Base-by-base conservation (phyloP, 2,888 invertebrate species). In the Mallateleia sp. region DNA sequence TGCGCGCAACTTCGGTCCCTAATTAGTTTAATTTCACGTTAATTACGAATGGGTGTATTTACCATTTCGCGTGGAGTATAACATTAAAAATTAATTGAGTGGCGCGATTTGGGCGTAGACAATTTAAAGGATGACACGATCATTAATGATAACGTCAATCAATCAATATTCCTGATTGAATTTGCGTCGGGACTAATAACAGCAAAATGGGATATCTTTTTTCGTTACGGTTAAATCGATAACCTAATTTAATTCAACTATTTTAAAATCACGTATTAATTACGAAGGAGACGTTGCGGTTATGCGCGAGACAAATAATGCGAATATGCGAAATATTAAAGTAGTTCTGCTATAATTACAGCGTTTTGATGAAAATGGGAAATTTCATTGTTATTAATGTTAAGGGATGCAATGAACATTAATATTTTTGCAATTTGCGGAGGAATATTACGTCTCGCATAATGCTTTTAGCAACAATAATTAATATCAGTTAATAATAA, bases 111-210 rank as follows among this genome's bases (percentile, higher is more conserved):
- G 8, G 8, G 18, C 6, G 11, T 11, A 11, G 32, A 71, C 25
- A 28, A 52, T 79, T 62, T 67, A 71, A 60, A 60, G 20, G 38
- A 52, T 52, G 72, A 38, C 24, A 50, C 47, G 56, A 71, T 72
- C 66, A 25, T 81, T 74, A 66, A 74, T 58, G 66, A 66, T 66
- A 74, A 74, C 38, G 81, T 81, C 81, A 72, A 74, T 81, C 74
- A 74, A 66, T 64, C 71, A 54, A 62, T 64, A 81, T 56, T 32
- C 67, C 14, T 47, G 71, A 66, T 77, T 85, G 58, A 71, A 81
- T 85, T 85, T 77, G 66, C 80, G 58, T 25, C 69, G 58, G 69
- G 58, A 81, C 38, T 66, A 72, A 77, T 81, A 56, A 56, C 45
- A 14, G 25, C 38, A 58, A 72, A 81, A 62, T 50, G 28, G 34